phyloP scores from a whole-genome alignment of 2,888 invertebrate species.

The Alloplasta piceator region DNA sequence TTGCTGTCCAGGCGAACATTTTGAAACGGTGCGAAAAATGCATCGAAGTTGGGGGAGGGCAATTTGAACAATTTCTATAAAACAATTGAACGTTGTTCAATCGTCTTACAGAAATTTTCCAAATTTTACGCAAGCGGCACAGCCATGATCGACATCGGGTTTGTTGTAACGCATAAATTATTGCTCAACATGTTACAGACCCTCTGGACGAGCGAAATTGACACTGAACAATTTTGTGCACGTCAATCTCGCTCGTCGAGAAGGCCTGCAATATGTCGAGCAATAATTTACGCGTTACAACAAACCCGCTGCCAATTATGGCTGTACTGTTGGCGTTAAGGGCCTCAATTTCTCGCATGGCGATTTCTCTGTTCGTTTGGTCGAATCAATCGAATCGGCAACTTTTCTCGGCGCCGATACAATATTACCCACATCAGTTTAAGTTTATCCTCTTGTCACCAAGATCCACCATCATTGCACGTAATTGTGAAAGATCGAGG shows the following conservation, averaged over 20 bases:
- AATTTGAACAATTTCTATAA: too few species aligned
- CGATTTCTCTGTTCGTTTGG: slow-evolving; percentile 93
- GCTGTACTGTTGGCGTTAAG: slow-evolving; percentile 96
- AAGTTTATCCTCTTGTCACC: slow-evolving; percentile 95
- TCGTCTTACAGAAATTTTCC: too few species aligned
- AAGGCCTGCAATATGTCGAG: slow-evolving; percentile 93
- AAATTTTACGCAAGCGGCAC: slow-evolving; percentile 97
- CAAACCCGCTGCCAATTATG: slow-evolving; percentile 88
- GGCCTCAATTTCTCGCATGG: slow-evolving; percentile 96
- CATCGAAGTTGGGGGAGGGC: too few species aligned
- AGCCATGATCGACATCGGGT: slow-evolving; percentile 89
- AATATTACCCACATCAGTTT: slow-evolving; percentile 89
- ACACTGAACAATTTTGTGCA: too few species aligned
- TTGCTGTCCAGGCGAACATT: too few species aligned
- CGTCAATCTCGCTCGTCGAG: slow-evolving; percentile 94
- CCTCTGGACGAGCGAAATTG: slow-evolving; percentile 87
- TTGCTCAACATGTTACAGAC: slow-evolving; percentile 93
- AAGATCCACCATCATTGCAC: slow-evolving; percentile 90
- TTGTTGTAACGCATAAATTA: slow-evolving; percentile 92
- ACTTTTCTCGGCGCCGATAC: slow-evolving; percentile 95
- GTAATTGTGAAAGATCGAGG: slow-evolving; percentile 88
- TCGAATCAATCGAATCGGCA: slow-evolving; percentile 97
- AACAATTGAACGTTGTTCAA: too few species aligned
- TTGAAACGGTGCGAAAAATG: too few species aligned
- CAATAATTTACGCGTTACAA: slow-evolving; percentile 94